Evolutionary conservation across 2,113 vertebrate genomes (phyloP).

Genomic region (Zootoca vivipara): DNA sequence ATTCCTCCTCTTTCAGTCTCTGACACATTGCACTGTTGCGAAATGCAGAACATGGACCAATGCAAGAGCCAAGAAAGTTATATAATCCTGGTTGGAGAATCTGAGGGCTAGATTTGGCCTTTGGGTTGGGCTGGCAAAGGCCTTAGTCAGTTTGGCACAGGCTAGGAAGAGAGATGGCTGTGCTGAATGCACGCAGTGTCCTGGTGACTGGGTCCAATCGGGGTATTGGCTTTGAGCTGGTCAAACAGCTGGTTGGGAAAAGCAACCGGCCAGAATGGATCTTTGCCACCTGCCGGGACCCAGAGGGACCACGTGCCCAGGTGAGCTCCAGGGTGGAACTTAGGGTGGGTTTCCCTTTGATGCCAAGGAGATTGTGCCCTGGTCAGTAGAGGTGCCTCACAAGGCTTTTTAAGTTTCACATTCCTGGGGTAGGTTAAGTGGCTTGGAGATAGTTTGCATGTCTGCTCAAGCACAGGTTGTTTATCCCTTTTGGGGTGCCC

Average conservation of each 20-base stretch:
- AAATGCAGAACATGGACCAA: background rate
- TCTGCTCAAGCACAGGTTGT: background rate
- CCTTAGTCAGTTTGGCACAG: fast-evolving
- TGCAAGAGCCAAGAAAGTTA: background rate
- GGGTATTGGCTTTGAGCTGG: slow-evolving; percentile 69
- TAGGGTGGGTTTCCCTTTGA: background rate
- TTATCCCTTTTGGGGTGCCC: background rate
- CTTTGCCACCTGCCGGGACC: slow-evolving; percentile 71
- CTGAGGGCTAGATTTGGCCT: fast-evolving
- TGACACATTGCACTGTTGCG: background rate
- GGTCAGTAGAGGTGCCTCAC: background rate
- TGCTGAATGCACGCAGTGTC: background rate
- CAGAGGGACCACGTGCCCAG: slow-evolving; percentile 58
- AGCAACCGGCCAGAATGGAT: slow-evolving; percentile 49
- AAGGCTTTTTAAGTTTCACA: too few species aligned
- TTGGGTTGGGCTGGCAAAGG: too few species aligned
- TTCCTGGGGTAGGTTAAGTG: background rate
- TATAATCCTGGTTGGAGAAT: background rate
- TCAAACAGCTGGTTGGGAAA: slow-evolving; percentile 54
- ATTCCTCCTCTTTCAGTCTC: background rate
- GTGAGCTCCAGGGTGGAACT: slow-evolving; percentile 29
- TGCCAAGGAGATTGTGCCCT: background rate
- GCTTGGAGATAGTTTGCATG: background rate
- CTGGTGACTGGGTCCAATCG: slow-evolving; percentile 71
- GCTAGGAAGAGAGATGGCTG: background rate